phyloP scores from a whole-genome alignment of 2,797 vertebrate species.

The Myiotriccus ornatus region DNA sequence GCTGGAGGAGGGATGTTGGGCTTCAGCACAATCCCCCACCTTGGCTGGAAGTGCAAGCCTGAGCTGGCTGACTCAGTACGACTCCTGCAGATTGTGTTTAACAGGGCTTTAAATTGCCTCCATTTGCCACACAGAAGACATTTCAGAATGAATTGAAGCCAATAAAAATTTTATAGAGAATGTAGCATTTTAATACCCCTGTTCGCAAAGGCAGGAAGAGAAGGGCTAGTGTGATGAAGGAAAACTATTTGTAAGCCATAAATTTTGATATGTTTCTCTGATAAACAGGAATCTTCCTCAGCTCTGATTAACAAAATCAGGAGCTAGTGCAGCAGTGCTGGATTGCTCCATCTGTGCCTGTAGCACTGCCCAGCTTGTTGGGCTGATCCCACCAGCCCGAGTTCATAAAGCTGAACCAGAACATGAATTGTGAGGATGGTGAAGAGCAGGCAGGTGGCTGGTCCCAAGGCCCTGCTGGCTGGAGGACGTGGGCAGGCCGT shows the following conservation, averaged over 20 bases:
- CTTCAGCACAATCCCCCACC: conserved; percentile 17
- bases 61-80: conserved; percentile 47
- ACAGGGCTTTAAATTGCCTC: conserved; percentile 77
- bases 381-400: neutral
- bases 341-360: neutral
- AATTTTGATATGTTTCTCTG: conserved; percentile 14
- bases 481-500: accelerated
- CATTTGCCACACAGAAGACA: conserved; percentile 70
- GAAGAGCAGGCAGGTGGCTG: accelerated
- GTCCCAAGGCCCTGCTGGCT: neutral
- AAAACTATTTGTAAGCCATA: conserved; percentile 52
- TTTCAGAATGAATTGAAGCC: conserved; percentile 67
- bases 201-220: conserved; percentile 47
- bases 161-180: conserved; percentile 69
- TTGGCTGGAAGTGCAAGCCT: conserved; percentile 49
- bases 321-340: neutral
- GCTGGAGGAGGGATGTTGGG: neutral
- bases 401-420: neutral
- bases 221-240: conserved; percentile 46
- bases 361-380: accelerated
- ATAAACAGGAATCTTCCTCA: conserved; percentile 17
- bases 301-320: neutral
- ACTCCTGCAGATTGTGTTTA: conserved; percentile 71
- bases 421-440: neutral
- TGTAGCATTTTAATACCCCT: conserved; percentile 22